Base-by-base conservation (phyloP, 2,888 invertebrate species). In the Caenorhabditis zanzibari region DNA sequence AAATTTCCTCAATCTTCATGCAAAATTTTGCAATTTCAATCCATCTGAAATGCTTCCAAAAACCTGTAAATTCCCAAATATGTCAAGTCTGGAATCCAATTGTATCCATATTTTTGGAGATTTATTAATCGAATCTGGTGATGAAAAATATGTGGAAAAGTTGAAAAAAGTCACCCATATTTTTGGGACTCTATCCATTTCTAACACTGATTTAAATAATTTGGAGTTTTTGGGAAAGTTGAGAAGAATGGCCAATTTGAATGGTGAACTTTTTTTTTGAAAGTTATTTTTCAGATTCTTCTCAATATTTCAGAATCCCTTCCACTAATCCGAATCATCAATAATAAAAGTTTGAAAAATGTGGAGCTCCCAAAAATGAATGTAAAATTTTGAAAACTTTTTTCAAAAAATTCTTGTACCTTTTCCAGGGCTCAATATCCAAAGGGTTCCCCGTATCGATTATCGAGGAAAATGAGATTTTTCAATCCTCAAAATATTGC, bases 61-160 rank as follows among this genome's bases (percentile, higher is more conserved):
- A 14, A 14, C 35, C 3, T 68, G 68, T 38, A 16, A 6, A 16
- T 54, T 68, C 16, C 22, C 9, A 22, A 52, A 24, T 14, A 22
- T 68, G 68, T 2, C 12, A 2, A 6, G 0, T 9, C 28, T 68
- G 32, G 35, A 32, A 7, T 22, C n/a, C 0, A 16, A n/a, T 9
- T 68, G 68, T 54, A 19, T 22, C 2, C 12, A 54, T 38, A 35
- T 68, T 16, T 16, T 54, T 32, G 68, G 68, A 19, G 28, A 68
- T 26, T 19, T 68, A 22, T 4, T 24, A 9, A 52, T 68, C 14
- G 52, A 16, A 16, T 22, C 19, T 4, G 68, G 52, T 0, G 68
- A 68, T 52, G 68, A 68, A n/a, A 19, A 35, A 19, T 35, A 7
- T 14, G 35, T 52, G 19, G 68, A 35, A 9, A 68, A 68, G 28